A percentile compares a stretch with the other conserved stretches of the same genome.
These are phyloP conservation scores for Coendou prehensilis DNA, from an alignment of 2,797 vertebrate genomes.

Conservation along the genomic window DNA sequence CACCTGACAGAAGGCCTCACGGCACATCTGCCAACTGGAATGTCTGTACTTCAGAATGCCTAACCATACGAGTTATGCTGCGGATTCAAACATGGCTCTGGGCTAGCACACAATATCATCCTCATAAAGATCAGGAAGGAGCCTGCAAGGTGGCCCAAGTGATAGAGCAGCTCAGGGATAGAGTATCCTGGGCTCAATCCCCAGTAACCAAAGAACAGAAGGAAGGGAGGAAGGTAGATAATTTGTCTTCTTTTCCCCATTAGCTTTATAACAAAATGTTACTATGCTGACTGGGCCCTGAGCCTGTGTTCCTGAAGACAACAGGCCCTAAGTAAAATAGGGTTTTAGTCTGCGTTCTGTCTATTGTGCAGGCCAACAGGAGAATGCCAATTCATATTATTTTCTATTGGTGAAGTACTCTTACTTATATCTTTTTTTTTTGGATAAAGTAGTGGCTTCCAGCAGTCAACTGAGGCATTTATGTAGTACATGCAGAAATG, in stretches of 20 bases:
- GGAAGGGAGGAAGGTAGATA: neutral
- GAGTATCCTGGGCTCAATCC: neutral
- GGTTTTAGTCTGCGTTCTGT: neutral
- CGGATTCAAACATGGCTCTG: neutral
- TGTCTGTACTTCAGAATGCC: conserved; percentile 3
- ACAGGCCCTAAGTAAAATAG: neutral
- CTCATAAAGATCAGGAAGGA: neutral
- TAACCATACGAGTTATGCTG: neutral
- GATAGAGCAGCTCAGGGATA: neutral
- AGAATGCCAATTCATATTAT: conserved; percentile 14
- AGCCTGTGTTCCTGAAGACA: neutral
- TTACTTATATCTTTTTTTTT: conserved; percentile 14
- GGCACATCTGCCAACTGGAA: neutral
- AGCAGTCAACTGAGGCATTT: conserved; percentile 8
- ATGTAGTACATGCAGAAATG: conserved; percentile 2
- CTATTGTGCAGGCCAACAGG: neutral
- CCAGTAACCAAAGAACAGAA: neutral
- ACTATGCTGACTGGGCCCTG: neutral
- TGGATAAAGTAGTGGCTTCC: neutral
- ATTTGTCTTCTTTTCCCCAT: neutral
- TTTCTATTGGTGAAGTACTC: conserved; percentile 19
- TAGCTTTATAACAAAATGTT: conserved; percentile 49
- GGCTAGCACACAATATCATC: neutral
- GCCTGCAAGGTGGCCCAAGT: neutral
- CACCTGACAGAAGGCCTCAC: neutral